Percentiles rank a stretch among this genome's conserved stretches.
These are phyloP conservation scores for Acanthosepion esculentum DNA, from an alignment of 2,888 invertebrate species.

Conservation along the genomic window DNA sequence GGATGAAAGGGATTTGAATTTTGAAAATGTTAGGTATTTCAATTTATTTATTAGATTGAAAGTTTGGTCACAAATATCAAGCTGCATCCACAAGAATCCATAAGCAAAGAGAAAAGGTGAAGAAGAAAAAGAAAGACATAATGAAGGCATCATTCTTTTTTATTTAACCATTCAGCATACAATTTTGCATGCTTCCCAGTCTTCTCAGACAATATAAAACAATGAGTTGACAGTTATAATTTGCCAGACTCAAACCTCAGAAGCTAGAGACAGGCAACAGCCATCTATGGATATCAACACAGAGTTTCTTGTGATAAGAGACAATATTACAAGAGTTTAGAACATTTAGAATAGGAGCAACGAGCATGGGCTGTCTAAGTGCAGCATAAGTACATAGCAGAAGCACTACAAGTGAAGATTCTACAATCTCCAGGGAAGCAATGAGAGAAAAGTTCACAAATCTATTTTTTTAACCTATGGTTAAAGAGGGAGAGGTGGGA, in stretches of 20 bases:
- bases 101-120: background rate
- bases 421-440: conserved; percentile 4
- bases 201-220: conserved; percentile 47
- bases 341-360: conserved; percentile 47
- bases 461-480: background rate
- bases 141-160: conserved; percentile 40
- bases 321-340: conserved; percentile 33
- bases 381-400: conserved; percentile 44
- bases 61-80: no score
- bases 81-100: no score
- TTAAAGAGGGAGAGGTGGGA: background rate
- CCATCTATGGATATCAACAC: conserved; percentile 45
- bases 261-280: conserved; percentile 15
- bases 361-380: conserved; percentile 36
- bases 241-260: background rate
- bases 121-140: background rate
- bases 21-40: no score
- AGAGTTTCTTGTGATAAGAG: conserved; percentile 45
- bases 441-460: background rate
- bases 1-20: no score
- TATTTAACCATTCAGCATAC: conserved; percentile 45
- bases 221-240: conserved; percentile 41
- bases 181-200: conserved; percentile 43
- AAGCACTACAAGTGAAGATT: background rate
- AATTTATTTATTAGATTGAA: no score